Evolutionary conservation across 2,113 vertebrate species (phyloP).

Genomic region (Terrapene triunguis): DNA sequence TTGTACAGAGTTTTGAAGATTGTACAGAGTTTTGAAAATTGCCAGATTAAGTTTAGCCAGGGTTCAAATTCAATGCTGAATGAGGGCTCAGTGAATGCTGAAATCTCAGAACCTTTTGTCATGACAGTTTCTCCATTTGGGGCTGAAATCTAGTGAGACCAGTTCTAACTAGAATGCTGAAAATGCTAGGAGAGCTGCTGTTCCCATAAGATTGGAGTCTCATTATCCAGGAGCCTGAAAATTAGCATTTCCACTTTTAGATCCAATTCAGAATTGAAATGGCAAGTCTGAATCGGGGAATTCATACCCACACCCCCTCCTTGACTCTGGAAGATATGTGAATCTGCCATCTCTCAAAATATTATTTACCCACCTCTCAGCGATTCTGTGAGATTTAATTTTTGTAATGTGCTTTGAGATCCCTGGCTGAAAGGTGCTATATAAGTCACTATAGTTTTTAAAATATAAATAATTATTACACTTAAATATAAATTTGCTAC

Average conservation of each 20-base stretch:
- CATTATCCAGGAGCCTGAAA: neutral
- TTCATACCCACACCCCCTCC: neutral
- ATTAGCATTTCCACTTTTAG: neutral
- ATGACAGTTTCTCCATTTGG: neutral
- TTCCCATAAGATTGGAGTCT: neutral
- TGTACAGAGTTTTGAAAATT: neutral
- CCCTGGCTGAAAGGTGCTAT: neutral
- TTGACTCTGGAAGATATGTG: neutral
- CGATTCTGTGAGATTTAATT: neutral
- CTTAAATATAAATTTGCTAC: neutral
- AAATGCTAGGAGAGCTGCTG: neutral
- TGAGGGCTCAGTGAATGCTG: neutral
- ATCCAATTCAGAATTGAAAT: neutral
- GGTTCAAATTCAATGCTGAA: neutral
- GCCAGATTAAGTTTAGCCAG: neutral
- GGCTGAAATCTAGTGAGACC: neutral
- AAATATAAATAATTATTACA: neutral
- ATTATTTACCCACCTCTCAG: neutral
- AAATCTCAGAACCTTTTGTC: neutral
- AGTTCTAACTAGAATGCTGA: neutral
- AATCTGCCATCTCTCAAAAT: rapidly evolving
- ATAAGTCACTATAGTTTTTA: neutral
- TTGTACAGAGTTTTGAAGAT: neutral
- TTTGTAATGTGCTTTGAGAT: neutral
- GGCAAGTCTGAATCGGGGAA: neutral